A percentile compares a stretch with the other conserved stretches of the same genome.
phyloP scores from a whole-genome alignment of 2,113 vertebrate species.

The Anguilla rostrata region DNA sequence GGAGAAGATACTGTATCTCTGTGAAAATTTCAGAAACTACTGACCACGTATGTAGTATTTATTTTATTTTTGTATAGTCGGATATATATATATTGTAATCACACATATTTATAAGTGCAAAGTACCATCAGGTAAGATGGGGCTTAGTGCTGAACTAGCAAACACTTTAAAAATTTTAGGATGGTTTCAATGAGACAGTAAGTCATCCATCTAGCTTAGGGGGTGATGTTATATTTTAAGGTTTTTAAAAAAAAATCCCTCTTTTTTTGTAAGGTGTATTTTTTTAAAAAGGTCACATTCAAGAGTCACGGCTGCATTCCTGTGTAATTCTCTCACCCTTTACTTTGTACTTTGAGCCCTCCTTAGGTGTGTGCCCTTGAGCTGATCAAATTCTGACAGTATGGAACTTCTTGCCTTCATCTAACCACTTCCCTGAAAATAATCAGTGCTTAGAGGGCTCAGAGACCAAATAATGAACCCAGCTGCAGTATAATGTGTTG shows the following conservation, averaged over 20 bases:
- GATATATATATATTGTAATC: conserved; percentile 46
- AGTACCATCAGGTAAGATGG: conserved; percentile 6
- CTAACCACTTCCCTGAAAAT: conserved; percentile 13
- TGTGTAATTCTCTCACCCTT: conserved; percentile 29
- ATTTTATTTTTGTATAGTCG: conserved; percentile 70
- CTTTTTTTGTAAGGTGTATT: neutral
- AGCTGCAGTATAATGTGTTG: conserved; percentile 49
- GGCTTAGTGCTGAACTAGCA: neutral
- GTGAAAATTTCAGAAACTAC: conserved; percentile 32
- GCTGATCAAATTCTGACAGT: conserved; percentile 26
- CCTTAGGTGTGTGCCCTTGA: conserved; percentile 42
- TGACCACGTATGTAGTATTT: conserved; percentile 56
- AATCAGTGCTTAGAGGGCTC: conserved; percentile 21
- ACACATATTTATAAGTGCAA: conserved; percentile 63
- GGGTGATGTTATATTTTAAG: neutral
- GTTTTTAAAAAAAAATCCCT: neutral
- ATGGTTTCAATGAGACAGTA: neutral
- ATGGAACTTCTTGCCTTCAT: conserved; percentile 24
- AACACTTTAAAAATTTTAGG: neutral
- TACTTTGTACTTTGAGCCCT: conserved; percentile 36
- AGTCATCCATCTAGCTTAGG: neutral
- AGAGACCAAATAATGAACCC: conserved; percentile 28
- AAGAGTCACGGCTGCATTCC: conserved; percentile 2
- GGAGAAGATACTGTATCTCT: conserved; percentile 27
- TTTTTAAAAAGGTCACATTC: neutral